A percentile compares a stretch with the other conserved stretches of the same genome.
Conservation (phyloP, 2,113 vertebrate species). For the Scomber colias region DNA sequence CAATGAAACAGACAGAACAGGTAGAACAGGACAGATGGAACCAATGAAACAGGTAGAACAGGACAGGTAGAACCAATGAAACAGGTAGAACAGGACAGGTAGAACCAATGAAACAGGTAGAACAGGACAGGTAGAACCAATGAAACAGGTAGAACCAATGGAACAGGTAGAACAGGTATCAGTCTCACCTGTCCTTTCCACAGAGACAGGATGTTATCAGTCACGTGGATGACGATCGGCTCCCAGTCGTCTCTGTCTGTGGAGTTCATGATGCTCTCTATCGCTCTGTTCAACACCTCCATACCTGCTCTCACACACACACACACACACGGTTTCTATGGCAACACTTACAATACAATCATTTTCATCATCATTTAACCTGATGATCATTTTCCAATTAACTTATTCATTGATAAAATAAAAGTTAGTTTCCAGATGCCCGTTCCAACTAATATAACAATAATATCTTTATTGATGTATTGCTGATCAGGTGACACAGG, state of each 20-base stretch:
- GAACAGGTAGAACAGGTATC: not conserved
- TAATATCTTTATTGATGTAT: too few species aligned
- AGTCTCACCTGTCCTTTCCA: constrained; percentile 83
- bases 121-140: too few species aligned
- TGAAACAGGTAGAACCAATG: not conserved
- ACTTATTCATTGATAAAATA: too few species aligned
- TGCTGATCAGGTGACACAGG: too few species aligned
- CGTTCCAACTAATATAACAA: too few species aligned
- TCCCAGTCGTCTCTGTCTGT: constrained; percentile 89
- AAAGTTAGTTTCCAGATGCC: too few species aligned
- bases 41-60: not conserved
- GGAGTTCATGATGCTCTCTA: constrained; percentile 88
- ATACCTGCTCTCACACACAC: constrained; percentile 86
- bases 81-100: too few species aligned
- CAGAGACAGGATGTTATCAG: constrained; percentile 91
- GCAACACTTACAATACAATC: too few species aligned
- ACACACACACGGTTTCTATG: not conserved
- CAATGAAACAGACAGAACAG: not conserved
- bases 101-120: not conserved
- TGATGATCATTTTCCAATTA: too few species aligned
- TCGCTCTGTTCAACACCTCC: constrained; percentile 94
- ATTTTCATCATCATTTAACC: too few species aligned
- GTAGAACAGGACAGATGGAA: not conserved
- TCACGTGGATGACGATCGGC: constrained; percentile 87
- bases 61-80: not conserved